Evolutionary conservation across 1,140 invertebrate species (phyloP), one percentile per base, ranked within the genome.

Genomic region (Rhizoglyphus robini): DNA sequence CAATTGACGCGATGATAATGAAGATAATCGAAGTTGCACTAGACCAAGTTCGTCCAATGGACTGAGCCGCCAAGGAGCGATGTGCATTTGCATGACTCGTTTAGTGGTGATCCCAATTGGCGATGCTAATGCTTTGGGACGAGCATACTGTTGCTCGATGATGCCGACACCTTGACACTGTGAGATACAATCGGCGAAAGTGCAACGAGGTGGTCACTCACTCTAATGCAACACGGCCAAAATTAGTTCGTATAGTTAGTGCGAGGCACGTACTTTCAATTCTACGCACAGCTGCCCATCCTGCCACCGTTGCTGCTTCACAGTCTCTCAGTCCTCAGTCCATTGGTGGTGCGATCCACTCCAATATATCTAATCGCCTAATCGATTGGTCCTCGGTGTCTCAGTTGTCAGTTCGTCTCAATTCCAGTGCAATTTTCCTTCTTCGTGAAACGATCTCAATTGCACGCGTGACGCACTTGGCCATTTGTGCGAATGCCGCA

Each of bases 41-140:
- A n/a, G n/a, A n/a, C n/a, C n/a, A n/a, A n/a, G n/a, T n/a, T n/a
- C n/a, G n/a, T n/a, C n/a, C n/a, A n/a, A n/a, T n/a, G n/a, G n/a
- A n/a, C n/a, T n/a, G n/a, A n/a, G n/a, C n/a, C n/a, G n/a, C n/a
- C n/a, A n/a, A n/a, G n/a, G n/a, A n/a, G n/a, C n/a, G n/a, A n/a
- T n/a, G n/a, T n/a, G n/a, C 20, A 54, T 54, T 54, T 54, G 51
- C 51, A 54, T 54, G 51, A 54, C 51, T 54, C 51, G 51, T 54
- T 46, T 46, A 46, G 41, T 23, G 23, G 41, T 46, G 23, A 54
- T 54, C 51, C 20, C 31, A 54, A 54, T 11, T 54, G 51, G 51
- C 23, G 31, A 54, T 54, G 20, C 31, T 46, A 46, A 46, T 46
- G 41, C 41, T 15, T 23, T 46, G 15, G 41, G 41, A 15, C 15